These are phyloP conservation scores for Electrophaes corylata DNA, from an alignment of 2,888 invertebrate genomes.

Conservation along the genomic window DNA sequence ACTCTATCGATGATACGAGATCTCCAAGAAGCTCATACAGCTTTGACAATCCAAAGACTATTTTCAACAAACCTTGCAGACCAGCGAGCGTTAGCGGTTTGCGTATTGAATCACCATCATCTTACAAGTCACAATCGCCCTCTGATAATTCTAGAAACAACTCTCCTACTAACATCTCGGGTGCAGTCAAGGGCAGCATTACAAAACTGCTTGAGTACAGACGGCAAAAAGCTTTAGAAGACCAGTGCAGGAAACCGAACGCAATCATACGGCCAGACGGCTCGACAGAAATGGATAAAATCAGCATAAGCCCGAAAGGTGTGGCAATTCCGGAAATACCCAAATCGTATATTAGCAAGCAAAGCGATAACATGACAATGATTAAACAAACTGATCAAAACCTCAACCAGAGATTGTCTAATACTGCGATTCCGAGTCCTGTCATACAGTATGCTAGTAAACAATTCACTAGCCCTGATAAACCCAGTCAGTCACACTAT, in stretches of 20 bases:
- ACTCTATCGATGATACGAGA: constrained; percentile 66
- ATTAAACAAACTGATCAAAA: constrained; percentile 43
- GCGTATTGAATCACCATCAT: constrained; percentile 5
- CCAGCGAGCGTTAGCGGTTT: constrained; percentile 18
- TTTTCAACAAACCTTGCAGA: constrained; percentile 11
- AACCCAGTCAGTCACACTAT: constrained; percentile 14
- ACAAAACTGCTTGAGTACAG: constrained; percentile 62
- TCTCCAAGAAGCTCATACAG: constrained; percentile 51
- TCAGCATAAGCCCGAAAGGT: constrained; percentile 44
- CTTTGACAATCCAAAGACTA: constrained; percentile 17
- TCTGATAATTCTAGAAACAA: constrained; percentile 12
- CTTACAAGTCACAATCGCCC: constrained; percentile 5
- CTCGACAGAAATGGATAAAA: constrained; percentile 30
- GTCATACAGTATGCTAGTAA: constrained; percentile 42
- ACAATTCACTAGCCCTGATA: constrained; percentile 10
- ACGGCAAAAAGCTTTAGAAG: constrained; percentile 44
- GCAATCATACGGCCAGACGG: constrained; percentile 38
- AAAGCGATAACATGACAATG: constrained; percentile 44
- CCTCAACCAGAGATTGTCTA: constrained; percentile 34
- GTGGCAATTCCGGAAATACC: constrained; percentile 49
- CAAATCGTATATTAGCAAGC: constrained; percentile 55
- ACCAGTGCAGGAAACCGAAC: constrained; percentile 31
- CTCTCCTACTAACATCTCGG: constrained; percentile 35
- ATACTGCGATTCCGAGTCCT: constrained; percentile 31
- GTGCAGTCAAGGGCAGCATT: constrained; percentile 60